phyloP scores from a whole-genome alignment of 2,888 invertebrate species.

The Platycheirus rosarum region DNA sequence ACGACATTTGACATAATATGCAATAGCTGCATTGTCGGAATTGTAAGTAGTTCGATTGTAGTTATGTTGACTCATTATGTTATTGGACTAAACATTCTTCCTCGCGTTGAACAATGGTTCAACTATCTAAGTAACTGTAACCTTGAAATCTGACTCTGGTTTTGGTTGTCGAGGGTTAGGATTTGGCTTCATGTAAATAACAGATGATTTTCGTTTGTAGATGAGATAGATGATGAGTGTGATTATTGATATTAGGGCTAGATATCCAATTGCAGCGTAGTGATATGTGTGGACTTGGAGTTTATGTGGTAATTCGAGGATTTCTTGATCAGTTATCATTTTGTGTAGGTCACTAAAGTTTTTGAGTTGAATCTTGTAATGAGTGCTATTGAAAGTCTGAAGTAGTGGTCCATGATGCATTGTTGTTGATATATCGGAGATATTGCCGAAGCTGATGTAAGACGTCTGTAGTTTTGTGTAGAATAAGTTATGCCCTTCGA shows the following conservation, averaged over 20 bases:
- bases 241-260: neutral
- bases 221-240: slow-evolving; percentile 7
- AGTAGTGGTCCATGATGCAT: slow-evolving; percentile 9
- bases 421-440: slow-evolving; percentile 16
- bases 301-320: slow-evolving; percentile 18
- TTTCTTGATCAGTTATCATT: slow-evolving; percentile 7
- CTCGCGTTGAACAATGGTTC: neutral
- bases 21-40: too few relatives aligned
- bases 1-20: too few relatives aligned
- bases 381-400: neutral
- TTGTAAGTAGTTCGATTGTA: neutral
- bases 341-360: slow-evolving; percentile 18
- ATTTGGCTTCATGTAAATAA: neutral
- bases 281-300: slow-evolving; percentile 10
- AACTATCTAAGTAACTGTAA: neutral
- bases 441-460: too few relatives aligned
- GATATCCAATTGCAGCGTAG: slow-evolving; percentile 5
- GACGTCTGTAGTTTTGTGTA: too few relatives aligned
- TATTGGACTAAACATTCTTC: neutral
- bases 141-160: neutral
- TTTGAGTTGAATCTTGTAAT: slow-evolving; percentile 10
- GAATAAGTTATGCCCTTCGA: too few relatives aligned
- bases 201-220: neutral
- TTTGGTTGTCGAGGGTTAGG: neutral
- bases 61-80: too few relatives aligned